These are phyloP conservation scores for Chaetophractus vellerosus DNA, from an alignment of 2,797 vertebrate species.

Conservation along the genomic window DNA sequence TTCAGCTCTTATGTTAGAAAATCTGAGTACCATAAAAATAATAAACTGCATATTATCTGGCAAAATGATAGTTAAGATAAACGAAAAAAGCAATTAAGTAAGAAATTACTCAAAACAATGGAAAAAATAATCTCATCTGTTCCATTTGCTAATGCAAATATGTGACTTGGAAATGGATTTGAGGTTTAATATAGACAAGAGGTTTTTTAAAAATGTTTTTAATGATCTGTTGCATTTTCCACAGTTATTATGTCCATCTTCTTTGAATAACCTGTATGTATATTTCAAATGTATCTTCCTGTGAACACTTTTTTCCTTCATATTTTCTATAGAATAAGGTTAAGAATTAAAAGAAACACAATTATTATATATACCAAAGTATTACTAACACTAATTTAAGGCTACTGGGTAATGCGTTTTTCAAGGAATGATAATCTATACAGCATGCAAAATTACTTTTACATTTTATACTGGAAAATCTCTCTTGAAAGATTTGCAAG, in stretches of 20 bases:
- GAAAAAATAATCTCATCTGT: background rate
- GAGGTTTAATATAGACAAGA: background rate
- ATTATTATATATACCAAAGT: background rate
- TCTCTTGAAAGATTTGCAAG: background rate
- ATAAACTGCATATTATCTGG: background rate
- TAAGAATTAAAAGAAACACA: background rate
- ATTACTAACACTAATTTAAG: conserved; percentile 17
- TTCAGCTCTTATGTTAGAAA: conserved; percentile 35
- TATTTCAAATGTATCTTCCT: background rate
- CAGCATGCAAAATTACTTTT: background rate
- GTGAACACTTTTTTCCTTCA: background rate
- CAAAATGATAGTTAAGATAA: background rate
- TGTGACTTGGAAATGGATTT: conserved; percentile 18
- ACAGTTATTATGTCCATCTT: background rate
- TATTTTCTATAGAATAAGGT: background rate
- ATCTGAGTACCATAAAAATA: background rate
- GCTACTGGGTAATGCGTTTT: background rate
- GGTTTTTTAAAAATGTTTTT: background rate
- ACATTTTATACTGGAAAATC: conserved; percentile 3
- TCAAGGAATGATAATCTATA: background rate
- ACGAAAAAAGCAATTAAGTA: conserved; percentile 65
- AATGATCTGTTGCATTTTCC: conserved; percentile 37
- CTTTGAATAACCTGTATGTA: background rate
- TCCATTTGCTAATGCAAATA: conserved; percentile 57
- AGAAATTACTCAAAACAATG: conserved; percentile 28